Evolutionary conservation across 1,140 invertebrate genomes (phyloP).

Genomic region (Drosophila hydei): DNA sequence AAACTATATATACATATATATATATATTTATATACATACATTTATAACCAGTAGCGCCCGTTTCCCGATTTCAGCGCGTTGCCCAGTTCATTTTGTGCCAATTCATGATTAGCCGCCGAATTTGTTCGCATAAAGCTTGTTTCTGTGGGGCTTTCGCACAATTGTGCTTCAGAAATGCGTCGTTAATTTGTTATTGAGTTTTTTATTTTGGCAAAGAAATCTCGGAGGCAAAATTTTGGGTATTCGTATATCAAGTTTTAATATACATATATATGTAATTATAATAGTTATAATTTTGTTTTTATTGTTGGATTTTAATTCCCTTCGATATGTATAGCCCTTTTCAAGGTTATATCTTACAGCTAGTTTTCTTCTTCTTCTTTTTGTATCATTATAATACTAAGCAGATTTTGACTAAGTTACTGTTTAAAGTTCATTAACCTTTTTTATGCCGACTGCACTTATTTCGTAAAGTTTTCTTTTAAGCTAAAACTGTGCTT

Average conservation of each 20-base stretch:
- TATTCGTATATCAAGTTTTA: too few species aligned
- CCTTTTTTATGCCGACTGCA: constrained; percentile 4
- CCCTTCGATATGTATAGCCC: background rate
- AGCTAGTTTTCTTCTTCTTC: too few species aligned
- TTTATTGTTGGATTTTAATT: too few species aligned
- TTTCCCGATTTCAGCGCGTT: constrained; percentile 37
- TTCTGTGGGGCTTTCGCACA: constrained; percentile 15
- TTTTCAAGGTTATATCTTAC: constrained; percentile 18
- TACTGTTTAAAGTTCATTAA: constrained; percentile 16
- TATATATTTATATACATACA: background rate
- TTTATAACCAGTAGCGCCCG: constrained; percentile 42
- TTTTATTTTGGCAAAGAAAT: background rate
- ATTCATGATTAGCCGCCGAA: constrained; percentile 52
- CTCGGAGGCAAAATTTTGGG: background rate
- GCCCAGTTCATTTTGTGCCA: constrained; percentile 44
- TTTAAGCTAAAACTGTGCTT: background rate
- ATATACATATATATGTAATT: too few species aligned
- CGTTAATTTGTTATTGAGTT: constrained; percentile 17
- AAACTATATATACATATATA: background rate
- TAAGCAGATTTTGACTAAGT: background rate
- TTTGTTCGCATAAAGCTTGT: constrained; percentile 6
- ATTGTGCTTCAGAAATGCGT: constrained; percentile 28
- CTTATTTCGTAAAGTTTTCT: background rate
- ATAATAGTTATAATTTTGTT: too few species aligned
- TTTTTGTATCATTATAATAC: too few species aligned